These are phyloP conservation scores for Sphaeridia pumilis DNA, from an alignment of 2,888 invertebrate genomes.

Conservation along the genomic window DNA sequence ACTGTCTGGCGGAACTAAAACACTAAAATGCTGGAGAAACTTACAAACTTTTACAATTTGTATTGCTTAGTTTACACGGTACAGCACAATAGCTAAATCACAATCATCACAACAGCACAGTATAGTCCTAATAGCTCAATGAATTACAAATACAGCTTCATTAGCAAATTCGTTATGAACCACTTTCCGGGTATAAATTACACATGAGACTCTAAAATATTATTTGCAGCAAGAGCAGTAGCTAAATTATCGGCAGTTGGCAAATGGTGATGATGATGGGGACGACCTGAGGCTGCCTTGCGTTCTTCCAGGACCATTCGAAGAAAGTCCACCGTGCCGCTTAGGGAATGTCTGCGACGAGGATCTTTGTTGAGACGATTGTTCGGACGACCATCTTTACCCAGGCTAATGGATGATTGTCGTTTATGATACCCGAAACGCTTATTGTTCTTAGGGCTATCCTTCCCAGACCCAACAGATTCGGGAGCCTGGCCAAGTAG, in stretches of 20 bases:
- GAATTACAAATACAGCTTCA: too few relatives aligned
- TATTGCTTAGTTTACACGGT: too few relatives aligned
- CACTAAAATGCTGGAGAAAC: too few relatives aligned
- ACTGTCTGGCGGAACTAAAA: too few relatives aligned
- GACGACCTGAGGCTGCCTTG: conserved; percentile 15
- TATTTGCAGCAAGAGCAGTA: conserved; percentile 29
- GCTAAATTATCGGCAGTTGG: conserved; percentile 23
- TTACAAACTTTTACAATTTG: too few relatives aligned
- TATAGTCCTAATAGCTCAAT: too few relatives aligned
- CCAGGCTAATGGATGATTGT: conserved; percentile 12
- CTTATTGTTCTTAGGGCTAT: background rate
- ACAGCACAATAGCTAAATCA: too few relatives aligned
- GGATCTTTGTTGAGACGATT: conserved; percentile 24
- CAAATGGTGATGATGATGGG: conserved; percentile 2
- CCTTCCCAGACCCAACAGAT: background rate
- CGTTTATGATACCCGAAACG: background rate
- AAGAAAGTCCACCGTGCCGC: conserved; percentile 35
- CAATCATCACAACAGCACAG: too few relatives aligned
- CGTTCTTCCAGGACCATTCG: conserved; percentile 24
- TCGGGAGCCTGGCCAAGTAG: background rate
- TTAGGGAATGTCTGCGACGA: conserved; percentile 33
- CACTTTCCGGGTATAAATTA: conserved; percentile 8
- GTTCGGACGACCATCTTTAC: conserved; percentile 29
- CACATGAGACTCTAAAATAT: conserved; percentile 36
- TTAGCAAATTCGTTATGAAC: too few relatives aligned